Base-by-base conservation (phyloP, 2,888 invertebrate species). In the Eilema sororculum region DNA sequence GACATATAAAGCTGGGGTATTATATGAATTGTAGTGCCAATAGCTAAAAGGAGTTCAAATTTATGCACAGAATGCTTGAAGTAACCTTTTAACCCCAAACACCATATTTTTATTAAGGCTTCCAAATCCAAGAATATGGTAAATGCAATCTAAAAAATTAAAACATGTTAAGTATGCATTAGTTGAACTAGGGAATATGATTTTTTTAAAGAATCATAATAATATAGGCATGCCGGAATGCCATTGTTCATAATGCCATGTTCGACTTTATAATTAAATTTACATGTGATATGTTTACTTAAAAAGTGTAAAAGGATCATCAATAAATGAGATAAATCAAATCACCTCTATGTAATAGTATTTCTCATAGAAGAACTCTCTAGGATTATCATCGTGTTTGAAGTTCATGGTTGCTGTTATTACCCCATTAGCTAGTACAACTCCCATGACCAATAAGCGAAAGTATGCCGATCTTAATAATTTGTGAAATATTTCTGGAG, bases 61-160 rank as follows among this genome's bases (percentile, higher is more conserved):
- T 99, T 99, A 91, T 99, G 99, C 78, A 99, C 98, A 0, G 99
- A 98, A 89, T 99, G 98, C 86, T 98, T 98, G 93, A 98, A 98
- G 89, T 99, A 99, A 16, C 99, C 98, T 70, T 98, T 96, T 96
- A 99, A 98, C 4, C 99, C 99, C 65, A 99, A 96, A 87, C 99
- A 99, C 97, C 99, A 99, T 80, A 99, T 98, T 95, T 99, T 99
- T 88, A 99, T 98, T 52, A 99, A 88, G 0, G 98, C 98, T 94
- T 99, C 99, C 76, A 99, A 93, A 89, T 99, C 98, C 87, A 99
- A 96, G 80, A 99, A 97, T 73, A 99, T 96, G 0, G 99, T 99
- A 89, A 99, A 99, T 1, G 98, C 98, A 77, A 99, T 97, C 97
- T 97, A 91, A 71, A 95, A 95, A 52, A 8, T 59, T 9, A 30